These are phyloP conservation scores for Chionodraco myersi DNA, from an alignment of 2,113 vertebrate species.

Conservation along the genomic window DNA sequence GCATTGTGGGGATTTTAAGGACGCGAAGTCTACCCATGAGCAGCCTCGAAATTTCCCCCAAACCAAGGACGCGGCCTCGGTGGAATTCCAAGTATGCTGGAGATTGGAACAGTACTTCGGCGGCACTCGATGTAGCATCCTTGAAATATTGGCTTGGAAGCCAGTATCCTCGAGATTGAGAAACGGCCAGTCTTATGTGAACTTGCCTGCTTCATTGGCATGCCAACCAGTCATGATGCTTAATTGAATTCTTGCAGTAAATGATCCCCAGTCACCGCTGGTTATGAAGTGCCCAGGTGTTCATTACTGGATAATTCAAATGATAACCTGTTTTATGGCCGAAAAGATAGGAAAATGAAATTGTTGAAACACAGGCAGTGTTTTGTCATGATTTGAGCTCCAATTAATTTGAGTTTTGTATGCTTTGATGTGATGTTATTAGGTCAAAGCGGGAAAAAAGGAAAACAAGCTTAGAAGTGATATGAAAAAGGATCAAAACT, in stretches of 20 bases:
- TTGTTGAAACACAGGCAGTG: constrained; percentile 17
- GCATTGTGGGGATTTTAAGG: too few relatives aligned
- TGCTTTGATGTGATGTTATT: neutral
- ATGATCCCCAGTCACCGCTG: constrained; percentile 42
- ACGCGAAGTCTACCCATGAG: too few relatives aligned
- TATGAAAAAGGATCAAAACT: neutral
- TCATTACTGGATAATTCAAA: constrained; percentile 53
- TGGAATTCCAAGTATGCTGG: too few relatives aligned
- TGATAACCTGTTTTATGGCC: constrained; percentile 35
- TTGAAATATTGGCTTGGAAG: too few relatives aligned
- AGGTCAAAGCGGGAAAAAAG: neutral
- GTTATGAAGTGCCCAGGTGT: constrained; percentile 60
- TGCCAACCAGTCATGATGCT: constrained; percentile 34
- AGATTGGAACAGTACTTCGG: too few relatives aligned
- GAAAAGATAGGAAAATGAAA: constrained; percentile 16
- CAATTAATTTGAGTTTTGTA: constrained; percentile 28
- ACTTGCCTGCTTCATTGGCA: constrained; percentile 4
- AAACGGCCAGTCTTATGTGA: constrained; percentile 21
- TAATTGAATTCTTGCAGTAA: constrained; percentile 58
- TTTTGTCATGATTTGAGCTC: constrained; percentile 24
- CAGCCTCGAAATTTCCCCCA: too few relatives aligned
- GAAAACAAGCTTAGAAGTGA: constrained; percentile 21
- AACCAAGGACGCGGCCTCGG: too few relatives aligned
- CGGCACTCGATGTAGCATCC: too few relatives aligned
- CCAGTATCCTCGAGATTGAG: too few relatives aligned